Percentiles rank a stretch among this genome's conserved stretches.
phyloP scores from a whole-genome alignment of 2,113 vertebrate genomes.

The Glareola pratincola region DNA sequence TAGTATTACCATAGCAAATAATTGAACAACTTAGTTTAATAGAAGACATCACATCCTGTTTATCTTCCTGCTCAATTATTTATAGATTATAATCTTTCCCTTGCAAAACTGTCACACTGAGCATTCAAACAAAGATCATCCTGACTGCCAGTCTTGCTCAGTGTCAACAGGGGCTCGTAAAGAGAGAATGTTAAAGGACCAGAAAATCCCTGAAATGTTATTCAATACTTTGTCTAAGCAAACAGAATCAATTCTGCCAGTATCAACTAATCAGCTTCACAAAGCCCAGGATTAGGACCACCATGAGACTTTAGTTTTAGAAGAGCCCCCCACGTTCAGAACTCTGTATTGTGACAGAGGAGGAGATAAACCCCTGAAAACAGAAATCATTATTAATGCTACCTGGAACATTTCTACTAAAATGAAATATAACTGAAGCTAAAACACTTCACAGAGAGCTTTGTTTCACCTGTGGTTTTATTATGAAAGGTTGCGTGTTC shows the following conservation, averaged over 20 bases:
- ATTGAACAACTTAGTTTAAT: neutral
- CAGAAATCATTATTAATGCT: neutral
- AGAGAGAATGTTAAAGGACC: neutral
- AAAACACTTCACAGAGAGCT: neutral
- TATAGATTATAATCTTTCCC: slow-evolving; percentile 7
- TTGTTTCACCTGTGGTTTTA: neutral
- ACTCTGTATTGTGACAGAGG: neutral
- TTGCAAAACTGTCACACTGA: neutral
- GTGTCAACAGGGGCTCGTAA: neutral
- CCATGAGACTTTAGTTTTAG: neutral
- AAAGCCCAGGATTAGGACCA: neutral
- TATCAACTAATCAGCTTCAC: neutral
- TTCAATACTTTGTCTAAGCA: neutral
- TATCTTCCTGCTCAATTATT: neutral
- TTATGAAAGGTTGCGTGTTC: neutral
- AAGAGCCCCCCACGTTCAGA: neutral
- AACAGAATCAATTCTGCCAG: neutral
- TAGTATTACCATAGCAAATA: neutral
- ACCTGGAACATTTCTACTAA: neutral
- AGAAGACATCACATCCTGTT: slow-evolving; percentile 34
- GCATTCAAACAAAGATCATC: slow-evolving; percentile 12
- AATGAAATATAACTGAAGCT: neutral
- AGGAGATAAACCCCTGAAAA: neutral
- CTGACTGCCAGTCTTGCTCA: neutral
- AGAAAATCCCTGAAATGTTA: slow-evolving; percentile 20